phyloP scores from a whole-genome alignment of 1,140 invertebrate species.

The Drosophila bifasciata region DNA sequence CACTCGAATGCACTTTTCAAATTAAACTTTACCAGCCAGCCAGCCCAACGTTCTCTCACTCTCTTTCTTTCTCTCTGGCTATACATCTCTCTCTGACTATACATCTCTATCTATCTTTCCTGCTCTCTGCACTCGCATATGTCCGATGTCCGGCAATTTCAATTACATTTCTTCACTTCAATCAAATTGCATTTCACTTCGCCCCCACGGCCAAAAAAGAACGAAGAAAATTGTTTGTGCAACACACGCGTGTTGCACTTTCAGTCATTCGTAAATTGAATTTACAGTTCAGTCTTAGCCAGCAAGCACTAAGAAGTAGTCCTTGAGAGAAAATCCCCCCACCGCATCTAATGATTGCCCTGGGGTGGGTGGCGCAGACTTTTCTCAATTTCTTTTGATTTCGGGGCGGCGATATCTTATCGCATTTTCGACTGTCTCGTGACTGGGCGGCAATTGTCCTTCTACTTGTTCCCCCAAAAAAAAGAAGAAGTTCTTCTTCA shows the following conservation, averaged over 20 bases:
- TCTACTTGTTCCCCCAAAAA: too few species aligned
- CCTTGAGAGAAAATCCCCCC: neutral
- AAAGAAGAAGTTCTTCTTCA: conserved; percentile 5
- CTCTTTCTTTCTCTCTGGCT: neutral
- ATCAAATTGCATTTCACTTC: conserved; percentile 68
- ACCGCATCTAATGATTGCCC: conserved; percentile 50
- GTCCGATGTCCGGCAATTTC: conserved; percentile 62
- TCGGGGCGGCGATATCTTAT: conserved; percentile 58
- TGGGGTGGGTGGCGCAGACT: conserved; percentile 10
- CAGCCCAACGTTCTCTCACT: neutral
- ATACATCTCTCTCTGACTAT: neutral
- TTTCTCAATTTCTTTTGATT: conserved; percentile 61
- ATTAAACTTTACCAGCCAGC: conserved; percentile 33
- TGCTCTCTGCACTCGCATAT: conserved; percentile 17
- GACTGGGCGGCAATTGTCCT: conserved; percentile 71
- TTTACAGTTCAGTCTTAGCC: conserved; percentile 59
- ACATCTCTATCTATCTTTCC: neutral
- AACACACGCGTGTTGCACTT: conserved; percentile 74
- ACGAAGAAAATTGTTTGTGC: conserved; percentile 47
- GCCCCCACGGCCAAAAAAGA: conserved; percentile 18
- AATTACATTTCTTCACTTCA: conserved; percentile 78
- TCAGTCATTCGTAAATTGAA: conserved; percentile 73
- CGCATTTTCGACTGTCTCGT: conserved; percentile 35
- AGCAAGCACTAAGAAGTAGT: neutral
- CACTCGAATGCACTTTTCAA: conserved; percentile 45